These are phyloP conservation scores for Sorex araneus DNA, from an alignment of 2,113 vertebrate species.

Conservation along the genomic window DNA sequence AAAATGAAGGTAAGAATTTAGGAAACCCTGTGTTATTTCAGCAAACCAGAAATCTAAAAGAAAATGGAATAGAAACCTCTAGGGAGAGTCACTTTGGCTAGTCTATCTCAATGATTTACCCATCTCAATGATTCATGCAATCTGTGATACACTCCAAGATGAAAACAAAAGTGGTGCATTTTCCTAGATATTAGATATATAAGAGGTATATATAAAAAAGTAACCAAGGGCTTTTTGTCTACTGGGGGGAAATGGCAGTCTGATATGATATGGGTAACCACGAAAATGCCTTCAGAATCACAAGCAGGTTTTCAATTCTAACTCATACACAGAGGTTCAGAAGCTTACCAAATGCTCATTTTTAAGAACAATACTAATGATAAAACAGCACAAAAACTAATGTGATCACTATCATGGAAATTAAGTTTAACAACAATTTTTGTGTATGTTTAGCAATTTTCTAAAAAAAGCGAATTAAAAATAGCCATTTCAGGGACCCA, in stretches of 20 bases:
- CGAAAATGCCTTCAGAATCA: constrained; percentile 1
- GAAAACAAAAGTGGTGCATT: constrained; percentile 31
- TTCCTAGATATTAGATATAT: constrained; percentile 25
- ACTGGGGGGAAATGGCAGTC: background rate
- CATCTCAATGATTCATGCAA: background rate
- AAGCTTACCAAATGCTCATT: background rate
- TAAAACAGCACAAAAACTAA: background rate
- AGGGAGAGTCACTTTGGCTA: constrained; percentile 41
- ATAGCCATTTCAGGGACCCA: background rate
- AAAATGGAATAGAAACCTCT: constrained; percentile 37
- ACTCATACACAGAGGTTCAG: background rate
- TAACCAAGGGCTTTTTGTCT: constrained; percentile 11
- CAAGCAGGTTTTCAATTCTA: constrained; percentile 1
- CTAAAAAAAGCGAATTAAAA: constrained; percentile 32
- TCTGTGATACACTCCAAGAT: constrained; percentile 6
- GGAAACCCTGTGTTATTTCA: constrained; percentile 32
- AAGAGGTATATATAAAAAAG: background rate
- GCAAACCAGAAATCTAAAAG: background rate
- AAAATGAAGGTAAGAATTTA: constrained; percentile 11
- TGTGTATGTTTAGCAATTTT: background rate
- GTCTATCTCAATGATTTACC: background rate
- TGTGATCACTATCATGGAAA: background rate
- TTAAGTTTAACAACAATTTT: constrained; percentile 12
- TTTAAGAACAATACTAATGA: constrained; percentile 9
- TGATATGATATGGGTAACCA: background rate